These are phyloP conservation scores for Subanguina moxae DNA, from an alignment of 1,140 invertebrate genomes.

Conservation along the genomic window DNA sequence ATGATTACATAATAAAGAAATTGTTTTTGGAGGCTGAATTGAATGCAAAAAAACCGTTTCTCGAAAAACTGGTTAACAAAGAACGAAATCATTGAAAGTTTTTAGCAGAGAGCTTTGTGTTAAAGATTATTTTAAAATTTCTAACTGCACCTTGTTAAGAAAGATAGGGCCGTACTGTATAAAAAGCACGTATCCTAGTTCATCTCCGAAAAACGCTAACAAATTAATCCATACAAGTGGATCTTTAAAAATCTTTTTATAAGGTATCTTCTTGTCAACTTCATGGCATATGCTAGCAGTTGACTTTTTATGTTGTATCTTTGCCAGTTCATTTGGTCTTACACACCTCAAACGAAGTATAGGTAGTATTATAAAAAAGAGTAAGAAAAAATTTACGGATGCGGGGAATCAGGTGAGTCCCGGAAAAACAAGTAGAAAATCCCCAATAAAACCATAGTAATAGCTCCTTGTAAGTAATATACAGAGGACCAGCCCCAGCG, in stretches of 20 bases:
- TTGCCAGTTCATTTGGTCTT: neutral
- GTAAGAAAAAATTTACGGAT: slow-evolving; percentile 4
- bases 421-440: slow-evolving; percentile 40
- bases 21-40: neutral
- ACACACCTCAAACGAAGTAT: neutral
- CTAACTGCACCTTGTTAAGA: slow-evolving; percentile 44
- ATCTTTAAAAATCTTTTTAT: slow-evolving; percentile 7
- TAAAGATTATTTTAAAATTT: too few species aligned
- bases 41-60: neutral
- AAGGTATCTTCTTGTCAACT: neutral
- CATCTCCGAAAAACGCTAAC: slow-evolving; percentile 17
- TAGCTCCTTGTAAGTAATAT: slow-evolving; percentile 43
- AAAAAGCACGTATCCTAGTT: slow-evolving; percentile 40
- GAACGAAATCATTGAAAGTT: neutral
- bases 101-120: neutral
- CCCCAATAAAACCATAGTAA: slow-evolving; percentile 36
- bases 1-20: neutral
- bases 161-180: slow-evolving; percentile 54
- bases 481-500: slow-evolving; percentile 39
- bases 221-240: slow-evolving; percentile 24
- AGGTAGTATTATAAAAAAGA: neutral
- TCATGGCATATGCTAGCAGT: neutral
- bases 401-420: slow-evolving; percentile 22
- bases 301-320: neutral
- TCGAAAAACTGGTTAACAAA: neutral